Evolutionary conservation across 2,888 invertebrate species (phyloP).

Genomic region (Octonoba sinensis): DNA sequence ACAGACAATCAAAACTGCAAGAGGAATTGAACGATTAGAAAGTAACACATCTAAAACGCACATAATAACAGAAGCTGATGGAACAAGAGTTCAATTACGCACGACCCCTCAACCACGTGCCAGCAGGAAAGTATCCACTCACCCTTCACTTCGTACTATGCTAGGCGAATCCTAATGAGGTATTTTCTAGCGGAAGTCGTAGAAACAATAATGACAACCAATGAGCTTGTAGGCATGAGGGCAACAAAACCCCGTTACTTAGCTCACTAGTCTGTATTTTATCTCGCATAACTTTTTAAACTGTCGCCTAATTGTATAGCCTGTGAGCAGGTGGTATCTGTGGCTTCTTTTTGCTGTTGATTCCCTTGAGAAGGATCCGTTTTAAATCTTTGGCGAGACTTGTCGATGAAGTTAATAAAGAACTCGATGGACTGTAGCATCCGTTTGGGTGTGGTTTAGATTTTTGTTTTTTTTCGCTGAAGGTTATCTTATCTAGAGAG

Average conservation of each 20-base stretch:
- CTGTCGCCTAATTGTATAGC: constrained; percentile 20
- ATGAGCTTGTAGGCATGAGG: neutral
- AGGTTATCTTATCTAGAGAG: no score
- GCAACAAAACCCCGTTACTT: constrained; percentile 23
- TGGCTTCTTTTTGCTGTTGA: neutral
- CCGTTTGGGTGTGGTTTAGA: no score
- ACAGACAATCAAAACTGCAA: no score
- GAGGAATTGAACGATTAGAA: no score
- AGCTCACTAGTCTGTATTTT: neutral
- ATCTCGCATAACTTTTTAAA: constrained; percentile 10
- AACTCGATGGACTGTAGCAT: no score
- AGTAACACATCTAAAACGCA: no score
- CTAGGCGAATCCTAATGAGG: constrained; percentile 23
- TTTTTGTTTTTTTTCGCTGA: no score
- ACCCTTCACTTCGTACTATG: neutral
- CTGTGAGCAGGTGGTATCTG: constrained; percentile 1
- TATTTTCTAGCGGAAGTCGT: constrained; percentile 20
- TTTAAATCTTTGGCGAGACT: no score
- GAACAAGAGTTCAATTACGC: constrained; percentile 3
- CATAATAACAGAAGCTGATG: no score
- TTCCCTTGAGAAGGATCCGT: neutral
- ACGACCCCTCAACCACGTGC: neutral
- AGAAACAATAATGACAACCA: constrained; percentile 10
- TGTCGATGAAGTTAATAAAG: no score
- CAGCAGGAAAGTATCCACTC: neutral